phyloP scores from a whole-genome alignment of 53 echinoderm and acorn worm species.

The Actinopyga echinites region DNA sequence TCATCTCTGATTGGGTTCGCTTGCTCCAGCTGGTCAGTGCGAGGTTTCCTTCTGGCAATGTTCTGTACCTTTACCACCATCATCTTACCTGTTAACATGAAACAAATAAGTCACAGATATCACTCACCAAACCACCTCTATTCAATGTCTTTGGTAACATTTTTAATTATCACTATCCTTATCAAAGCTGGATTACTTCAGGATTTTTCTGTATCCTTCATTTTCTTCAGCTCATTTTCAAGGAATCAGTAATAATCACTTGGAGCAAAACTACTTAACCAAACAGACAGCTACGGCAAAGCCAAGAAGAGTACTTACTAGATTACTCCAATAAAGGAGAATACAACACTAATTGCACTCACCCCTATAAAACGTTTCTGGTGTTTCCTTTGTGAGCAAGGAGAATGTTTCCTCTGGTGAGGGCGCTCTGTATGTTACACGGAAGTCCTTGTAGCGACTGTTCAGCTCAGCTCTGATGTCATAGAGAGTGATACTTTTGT shows the following conservation, averaged over 20 bases:
- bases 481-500: constrained; percentile 93
- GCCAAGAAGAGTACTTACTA: no score
- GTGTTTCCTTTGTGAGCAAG: constrained; percentile 93
- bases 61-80: constrained; percentile 68
- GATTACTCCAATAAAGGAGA: neutral
- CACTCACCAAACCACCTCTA: no score
- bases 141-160: no score
- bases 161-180: no score
- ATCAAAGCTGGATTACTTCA: no score
- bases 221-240: no score
- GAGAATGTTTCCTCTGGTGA: constrained; percentile 88
- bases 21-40: constrained; percentile 86
- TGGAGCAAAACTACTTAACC: no score
- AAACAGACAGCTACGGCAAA: no score
- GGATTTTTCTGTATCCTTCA: no score
- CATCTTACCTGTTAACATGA: constrained; percentile 74
- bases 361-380: constrained; percentile 96
- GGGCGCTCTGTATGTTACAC: constrained; percentile 71
- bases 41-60: constrained; percentile 85
- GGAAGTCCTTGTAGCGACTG: constrained; percentile 93
- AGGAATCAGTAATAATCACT: no score
- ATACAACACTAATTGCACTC: neutral
- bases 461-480: constrained; percentile 98
- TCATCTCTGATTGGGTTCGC: constrained; percentile 95
- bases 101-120: neutral